Percentiles rank a stretch among this genome's conserved stretches.
phyloP scores from a whole-genome alignment of 2,797 vertebrate genomes.

The Prionace glauca region DNA sequence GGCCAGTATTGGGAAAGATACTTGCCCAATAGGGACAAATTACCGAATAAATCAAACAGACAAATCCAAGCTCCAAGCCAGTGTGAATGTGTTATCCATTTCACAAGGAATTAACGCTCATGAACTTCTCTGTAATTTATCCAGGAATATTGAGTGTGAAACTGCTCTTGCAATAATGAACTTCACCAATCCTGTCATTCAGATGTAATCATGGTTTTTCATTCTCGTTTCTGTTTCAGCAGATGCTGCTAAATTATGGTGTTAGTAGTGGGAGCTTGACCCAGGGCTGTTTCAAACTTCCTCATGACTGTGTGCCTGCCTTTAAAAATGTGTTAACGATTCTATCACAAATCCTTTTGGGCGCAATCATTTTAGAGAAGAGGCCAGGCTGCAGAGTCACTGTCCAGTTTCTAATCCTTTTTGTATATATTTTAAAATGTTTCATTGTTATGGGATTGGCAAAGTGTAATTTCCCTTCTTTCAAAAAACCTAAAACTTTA shows the following conservation, averaged over 20 bases:
- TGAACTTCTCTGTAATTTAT: neutral
- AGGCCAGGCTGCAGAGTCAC: slow-evolving; percentile 33
- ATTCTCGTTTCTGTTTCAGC: slow-evolving; percentile 40
- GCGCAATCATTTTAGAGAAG: slow-evolving; percentile 61
- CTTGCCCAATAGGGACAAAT: neutral
- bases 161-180: neutral
- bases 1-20: neutral
- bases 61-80: neutral
- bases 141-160: neutral
- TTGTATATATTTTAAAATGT: neutral
- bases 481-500: neutral
- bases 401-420: neutral
- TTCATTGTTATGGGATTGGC: neutral
- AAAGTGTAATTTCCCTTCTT: neutral
- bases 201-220: slow-evolving; percentile 54
- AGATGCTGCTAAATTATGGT: slow-evolving; percentile 58
- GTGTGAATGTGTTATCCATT: neutral
- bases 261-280: slow-evolving; percentile 60
- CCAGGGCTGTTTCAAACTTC: slow-evolving; percentile 68
- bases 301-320: slow-evolving; percentile 81
- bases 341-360: slow-evolving; percentile 61
- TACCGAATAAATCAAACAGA: neutral
- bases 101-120: neutral
- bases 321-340: slow-evolving; percentile 52
- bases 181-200: slow-evolving; percentile 42